phyloP scores from a whole-genome alignment of 2,888 invertebrate species.

The Caenorhabditis angaria region DNA sequence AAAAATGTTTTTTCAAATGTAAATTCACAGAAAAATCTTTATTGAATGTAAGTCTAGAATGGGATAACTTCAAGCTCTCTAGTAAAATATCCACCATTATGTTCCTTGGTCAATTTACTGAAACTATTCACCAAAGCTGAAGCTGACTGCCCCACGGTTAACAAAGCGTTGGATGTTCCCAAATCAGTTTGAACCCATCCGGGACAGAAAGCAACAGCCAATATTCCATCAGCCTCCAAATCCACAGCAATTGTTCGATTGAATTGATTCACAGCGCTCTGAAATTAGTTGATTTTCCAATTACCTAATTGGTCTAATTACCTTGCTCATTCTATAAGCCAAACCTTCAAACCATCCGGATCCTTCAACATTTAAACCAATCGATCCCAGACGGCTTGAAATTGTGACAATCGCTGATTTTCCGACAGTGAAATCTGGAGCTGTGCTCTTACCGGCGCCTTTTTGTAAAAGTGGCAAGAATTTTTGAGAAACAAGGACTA shows the following conservation, averaged over 20 bases:
- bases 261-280: conserved; percentile 57
- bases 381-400: too few relatives aligned
- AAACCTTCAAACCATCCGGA: too few relatives aligned
- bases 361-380: too few relatives aligned
- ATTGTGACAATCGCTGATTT: too few relatives aligned
- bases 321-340: conserved; percentile 31
- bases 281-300: background rate
- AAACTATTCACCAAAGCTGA: conserved; percentile 9
- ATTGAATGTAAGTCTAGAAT: too few relatives aligned
- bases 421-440: background rate
- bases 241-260: conserved; percentile 50
- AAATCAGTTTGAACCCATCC: conserved; percentile 63
- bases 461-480: conserved; percentile 11
- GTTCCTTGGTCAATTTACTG: background rate
- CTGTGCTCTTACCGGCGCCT: conserved; percentile 3
- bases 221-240: conserved; percentile 40
- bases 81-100: conserved; percentile 19
- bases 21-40: too few relatives aligned
- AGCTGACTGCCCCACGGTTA: conserved; percentile 22
- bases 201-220: conserved; percentile 49
- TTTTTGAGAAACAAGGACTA: background rate
- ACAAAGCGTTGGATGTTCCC: conserved; percentile 49
- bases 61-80: background rate
- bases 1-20: too few relatives aligned
- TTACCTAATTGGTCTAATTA: too few relatives aligned